Conservation (phyloP, 2,888 invertebrate species). For the Mesorhabditis spiculigera region DNA sequence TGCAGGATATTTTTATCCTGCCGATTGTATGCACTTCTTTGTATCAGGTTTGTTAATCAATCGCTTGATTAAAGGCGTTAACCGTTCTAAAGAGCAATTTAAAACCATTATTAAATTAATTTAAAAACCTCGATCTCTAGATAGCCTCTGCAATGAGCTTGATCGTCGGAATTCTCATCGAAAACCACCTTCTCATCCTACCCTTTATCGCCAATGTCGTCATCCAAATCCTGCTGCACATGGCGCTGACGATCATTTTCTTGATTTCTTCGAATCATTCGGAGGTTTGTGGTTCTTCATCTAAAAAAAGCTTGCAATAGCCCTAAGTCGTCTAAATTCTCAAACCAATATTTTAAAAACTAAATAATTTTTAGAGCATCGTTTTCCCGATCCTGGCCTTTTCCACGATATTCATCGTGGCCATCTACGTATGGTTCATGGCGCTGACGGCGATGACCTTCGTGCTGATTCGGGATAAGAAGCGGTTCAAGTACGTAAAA, state of each 20-base stretch:
- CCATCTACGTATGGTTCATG: conserved; percentile 42
- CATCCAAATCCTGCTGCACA: conserved; percentile 4
- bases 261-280: not conserved
- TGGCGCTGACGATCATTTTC: conserved; percentile 4
- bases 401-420: conserved; percentile 25
- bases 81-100: not conserved
- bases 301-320: not conserved
- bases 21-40: not conserved
- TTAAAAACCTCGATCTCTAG: conserved; percentile 18
- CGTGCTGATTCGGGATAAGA: conserved; percentile 42
- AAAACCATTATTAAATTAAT: not conserved
- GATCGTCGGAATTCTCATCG: conserved; percentile 38
- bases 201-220: conserved; percentile 32
- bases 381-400: conserved; percentile 19
- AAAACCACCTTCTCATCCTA: conserved; percentile 33
- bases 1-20: not conserved
- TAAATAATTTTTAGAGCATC: conserved; percentile 10
- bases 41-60: not conserved
- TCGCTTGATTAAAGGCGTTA: not conserved
- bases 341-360: not conserved
- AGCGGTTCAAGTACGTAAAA: conserved; percentile 5
- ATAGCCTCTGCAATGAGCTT: conserved; percentile 35
- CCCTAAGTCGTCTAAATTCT: not conserved
- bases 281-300: not conserved
- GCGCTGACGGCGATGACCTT: conserved; percentile 40